Conservation (phyloP, 1,140 invertebrate species). For the Drosophila dunni region DNA sequence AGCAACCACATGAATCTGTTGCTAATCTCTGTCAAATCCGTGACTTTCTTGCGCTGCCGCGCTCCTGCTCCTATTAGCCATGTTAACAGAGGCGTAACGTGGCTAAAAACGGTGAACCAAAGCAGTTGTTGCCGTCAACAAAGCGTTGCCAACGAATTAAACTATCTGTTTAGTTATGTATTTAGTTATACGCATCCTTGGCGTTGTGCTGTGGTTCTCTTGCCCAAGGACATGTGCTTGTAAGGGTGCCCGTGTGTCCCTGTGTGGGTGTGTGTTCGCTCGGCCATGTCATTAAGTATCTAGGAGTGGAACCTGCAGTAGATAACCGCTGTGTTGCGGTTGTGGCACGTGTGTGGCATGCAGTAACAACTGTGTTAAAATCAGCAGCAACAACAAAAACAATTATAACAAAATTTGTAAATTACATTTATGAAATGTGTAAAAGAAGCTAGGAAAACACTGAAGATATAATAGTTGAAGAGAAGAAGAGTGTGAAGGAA, state of each 20-base stretch:
- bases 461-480: too few relatives aligned
- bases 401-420: slow-evolving; percentile 16
- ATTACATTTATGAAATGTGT: slow-evolving; percentile 31
- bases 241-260: background rate
- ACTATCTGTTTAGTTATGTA: slow-evolving; percentile 53
- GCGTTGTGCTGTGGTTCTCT: background rate
- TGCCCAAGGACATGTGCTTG: slow-evolving; percentile 19
- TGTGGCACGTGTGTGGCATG: slow-evolving; percentile 54
- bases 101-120: slow-evolving; percentile 30
- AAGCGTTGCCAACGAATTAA: slow-evolving; percentile 60
- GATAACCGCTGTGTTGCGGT: slow-evolving; percentile 45
- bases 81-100: slow-evolving; percentile 45
- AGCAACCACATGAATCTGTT: slow-evolving; percentile 47
- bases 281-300: slow-evolving; percentile 47
- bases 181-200: slow-evolving; percentile 10
- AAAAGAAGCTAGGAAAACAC: background rate
- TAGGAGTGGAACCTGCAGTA: background rate
- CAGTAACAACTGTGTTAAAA: slow-evolving; percentile 38
- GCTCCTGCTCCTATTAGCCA: background rate
- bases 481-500: too few relatives aligned
- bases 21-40: slow-evolving; percentile 66
- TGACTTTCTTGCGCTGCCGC: background rate
- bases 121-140: slow-evolving; percentile 27
- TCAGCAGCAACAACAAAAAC: slow-evolving; percentile 21
- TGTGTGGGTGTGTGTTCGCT: slow-evolving; percentile 1